phyloP scores from a whole-genome alignment of 2,888 invertebrate genomes.

The Pycnomerus fuliginosus region DNA sequence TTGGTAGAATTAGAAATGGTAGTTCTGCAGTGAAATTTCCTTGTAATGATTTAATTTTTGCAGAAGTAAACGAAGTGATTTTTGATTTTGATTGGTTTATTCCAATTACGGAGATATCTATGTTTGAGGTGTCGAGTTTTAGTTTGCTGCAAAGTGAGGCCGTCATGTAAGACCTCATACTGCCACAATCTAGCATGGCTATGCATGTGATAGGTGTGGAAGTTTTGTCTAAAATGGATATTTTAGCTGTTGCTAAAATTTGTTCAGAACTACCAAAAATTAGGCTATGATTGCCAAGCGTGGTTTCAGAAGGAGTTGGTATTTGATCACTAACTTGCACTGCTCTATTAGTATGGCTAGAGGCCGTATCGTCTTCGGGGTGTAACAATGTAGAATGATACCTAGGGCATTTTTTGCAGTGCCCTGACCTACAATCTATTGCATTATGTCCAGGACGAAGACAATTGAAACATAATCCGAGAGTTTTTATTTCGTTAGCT shows the following conservation, averaged over 20 bases:
- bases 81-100: background rate
- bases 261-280: background rate
- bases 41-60: background rate
- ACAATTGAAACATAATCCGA: background rate
- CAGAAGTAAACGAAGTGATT: background rate
- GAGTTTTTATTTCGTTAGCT: background rate
- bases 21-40: background rate
- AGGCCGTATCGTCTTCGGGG: background rate
- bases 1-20: background rate
- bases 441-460: background rate
- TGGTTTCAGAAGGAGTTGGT: background rate
- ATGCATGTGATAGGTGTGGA: background rate
- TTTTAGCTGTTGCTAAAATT: background rate
- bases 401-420: background rate
- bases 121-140: background rate
- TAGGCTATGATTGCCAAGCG: background rate
- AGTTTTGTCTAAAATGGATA: background rate
- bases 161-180: background rate
- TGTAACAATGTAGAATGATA: background rate
- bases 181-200: background rate
- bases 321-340: no score
- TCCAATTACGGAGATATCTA: background rate
- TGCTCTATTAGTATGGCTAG: background rate
- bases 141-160: background rate
- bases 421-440: background rate